phyloP scores from a whole-genome alignment of 2,113 vertebrate genomes.

The Oryzias celebensis region DNA sequence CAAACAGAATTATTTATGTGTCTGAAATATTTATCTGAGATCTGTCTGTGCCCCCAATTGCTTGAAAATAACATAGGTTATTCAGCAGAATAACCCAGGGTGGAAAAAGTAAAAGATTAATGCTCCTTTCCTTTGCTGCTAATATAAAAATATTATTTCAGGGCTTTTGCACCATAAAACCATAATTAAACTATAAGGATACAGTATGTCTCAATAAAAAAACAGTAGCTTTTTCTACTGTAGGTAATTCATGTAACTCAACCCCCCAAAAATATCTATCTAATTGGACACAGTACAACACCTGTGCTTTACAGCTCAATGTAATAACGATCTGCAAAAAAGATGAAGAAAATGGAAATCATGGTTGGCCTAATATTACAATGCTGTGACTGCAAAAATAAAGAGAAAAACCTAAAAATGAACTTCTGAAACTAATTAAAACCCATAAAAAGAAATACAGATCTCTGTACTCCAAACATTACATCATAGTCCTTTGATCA shows the following conservation, averaged over 20 bases:
- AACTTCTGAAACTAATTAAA: too few relatives aligned
- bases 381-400: constrained; percentile 11
- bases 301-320: too few relatives aligned
- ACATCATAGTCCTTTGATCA: too few relatives aligned
- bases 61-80: constrained; percentile 54
- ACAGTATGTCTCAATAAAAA: constrained; percentile 13
- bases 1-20: constrained; percentile 75
- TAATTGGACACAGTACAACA: too few relatives aligned
- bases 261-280: too few relatives aligned
- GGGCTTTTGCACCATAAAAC: constrained; percentile 1
- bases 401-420: constrained; percentile 13
- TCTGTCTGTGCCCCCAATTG: constrained; percentile 43
- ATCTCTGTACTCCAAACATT: too few relatives aligned
- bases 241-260: too few relatives aligned
- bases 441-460: too few relatives aligned
- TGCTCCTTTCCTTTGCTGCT: constrained; percentile 26
- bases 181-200: constrained; percentile 8
- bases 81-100: constrained; percentile 31
- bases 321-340: too few relatives aligned
- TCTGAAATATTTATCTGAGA: constrained; percentile 74
- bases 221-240: too few relatives aligned
- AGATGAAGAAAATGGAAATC: constrained; percentile 22
- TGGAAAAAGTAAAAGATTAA: constrained; percentile 36
- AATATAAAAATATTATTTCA: constrained; percentile 16
- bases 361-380: constrained; percentile 28